Base-by-base conservation (phyloP, 1,140 invertebrate genomes). In the Adoxophyes honmai region DNA sequence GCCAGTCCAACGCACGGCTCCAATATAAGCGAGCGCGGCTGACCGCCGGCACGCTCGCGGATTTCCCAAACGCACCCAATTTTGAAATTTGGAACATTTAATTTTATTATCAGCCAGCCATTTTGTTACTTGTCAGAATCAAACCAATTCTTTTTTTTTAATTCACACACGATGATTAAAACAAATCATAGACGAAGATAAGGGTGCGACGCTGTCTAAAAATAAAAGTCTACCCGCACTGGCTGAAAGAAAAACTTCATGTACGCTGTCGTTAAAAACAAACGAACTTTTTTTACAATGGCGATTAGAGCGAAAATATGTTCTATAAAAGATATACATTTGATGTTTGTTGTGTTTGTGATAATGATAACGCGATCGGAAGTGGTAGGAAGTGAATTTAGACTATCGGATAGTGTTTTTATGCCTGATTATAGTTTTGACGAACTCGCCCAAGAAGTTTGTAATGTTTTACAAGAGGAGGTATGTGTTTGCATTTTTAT, bases 181-280 rank as follows among this genome's bases (percentile, higher is more conserved):
- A 48, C 21, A 11, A 18, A 48, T 48, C 18, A 48, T 33, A 48
- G 42, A 33, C 18, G 21, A 11, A 11, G 42, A 48, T 48, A 48
- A 48, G 10, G 18, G 6, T 15, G 15, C 11, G 8, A 11, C 11
- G 15, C 10, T 16, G 16, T 18, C 42, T 28, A 48, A 48, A 48
- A 48, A 48, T 48, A 28, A 48, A 28, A 28, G n/a, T 21, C 42
- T 48, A 48, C 42, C 42, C 42, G 18, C 42, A 21, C 18, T 48
- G 42, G 9, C 42, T 44, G 8, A n/a, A 44, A 44, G 42, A 21
- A 48, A 48, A 18, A 21, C 14, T 16, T 44, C 10, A 48, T 48
- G 18, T 21, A 1, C 11, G 42, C 4, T 28, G n/a, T 21, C 6
- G 6, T 28, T 28, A 33, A 48, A 28, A 28, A 28, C 21, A 28